Conservation (phyloP, 2,888 invertebrate genomes). For the Athalia circularis region DNA sequence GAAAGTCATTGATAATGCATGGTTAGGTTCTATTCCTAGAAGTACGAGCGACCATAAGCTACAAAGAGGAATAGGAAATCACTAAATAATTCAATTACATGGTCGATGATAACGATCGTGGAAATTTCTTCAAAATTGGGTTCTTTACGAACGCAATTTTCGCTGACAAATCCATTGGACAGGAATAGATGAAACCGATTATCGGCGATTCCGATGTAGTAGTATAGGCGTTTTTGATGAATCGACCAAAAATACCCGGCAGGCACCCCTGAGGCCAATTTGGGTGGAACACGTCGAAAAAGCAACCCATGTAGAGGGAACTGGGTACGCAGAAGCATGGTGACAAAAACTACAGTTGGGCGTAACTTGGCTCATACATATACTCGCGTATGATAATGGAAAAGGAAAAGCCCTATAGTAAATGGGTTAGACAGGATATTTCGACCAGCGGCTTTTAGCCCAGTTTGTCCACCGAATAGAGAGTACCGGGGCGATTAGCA, state of each 20-base stretch:
- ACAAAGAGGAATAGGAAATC: too few species aligned
- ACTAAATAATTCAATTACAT: too few species aligned
- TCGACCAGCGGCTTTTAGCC: slow-evolving; percentile 24
- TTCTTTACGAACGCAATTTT: too few species aligned
- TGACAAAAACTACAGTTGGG: slow-evolving; percentile 24
- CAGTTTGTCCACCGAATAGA: slow-evolving; percentile 19
- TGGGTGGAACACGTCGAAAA: background rate
- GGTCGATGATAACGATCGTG: too few species aligned
- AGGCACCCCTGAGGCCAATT: background rate
- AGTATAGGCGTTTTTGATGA: too few species aligned
- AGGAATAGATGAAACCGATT: too few species aligned
- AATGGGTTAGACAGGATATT: slow-evolving; percentile 34
- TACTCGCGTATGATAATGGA: slow-evolving; percentile 9
- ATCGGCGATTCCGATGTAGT: too few species aligned
- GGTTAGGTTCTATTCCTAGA: background rate
- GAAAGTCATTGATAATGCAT: slow-evolving; percentile 21
- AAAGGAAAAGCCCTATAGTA: slow-evolving; percentile 15
- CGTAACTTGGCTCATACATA: slow-evolving; percentile 23
- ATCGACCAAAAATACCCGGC: background rate
- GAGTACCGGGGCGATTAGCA: slow-evolving; percentile 34
- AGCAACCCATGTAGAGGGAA: background rate
- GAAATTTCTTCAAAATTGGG: too few species aligned
- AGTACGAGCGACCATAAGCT: too few species aligned
- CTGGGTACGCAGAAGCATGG: background rate
- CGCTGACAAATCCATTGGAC: too few species aligned